Evolutionary conservation across 2,888 invertebrate species (phyloP).

Genomic region (Aphodius granarius): DNA sequence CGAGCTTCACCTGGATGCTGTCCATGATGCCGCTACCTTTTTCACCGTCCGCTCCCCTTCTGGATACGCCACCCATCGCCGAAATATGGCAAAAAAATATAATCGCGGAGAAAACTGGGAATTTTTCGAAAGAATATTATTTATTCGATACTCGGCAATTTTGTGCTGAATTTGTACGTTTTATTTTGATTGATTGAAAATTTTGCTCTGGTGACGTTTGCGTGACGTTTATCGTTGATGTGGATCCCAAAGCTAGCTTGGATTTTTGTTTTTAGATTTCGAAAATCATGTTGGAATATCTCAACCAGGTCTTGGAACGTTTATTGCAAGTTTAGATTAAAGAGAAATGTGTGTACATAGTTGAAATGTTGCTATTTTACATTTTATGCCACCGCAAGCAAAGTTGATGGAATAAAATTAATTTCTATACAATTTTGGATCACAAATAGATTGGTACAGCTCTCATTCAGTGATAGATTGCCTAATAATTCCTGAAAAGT

Average conservation of each 20-base stretch:
- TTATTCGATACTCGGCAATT: neutral
- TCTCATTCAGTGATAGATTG: too few species aligned
- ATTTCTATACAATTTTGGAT: too few species aligned
- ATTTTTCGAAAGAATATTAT: too few species aligned
- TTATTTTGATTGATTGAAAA: neutral
- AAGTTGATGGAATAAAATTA: too few species aligned
- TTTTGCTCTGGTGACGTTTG: neutral
- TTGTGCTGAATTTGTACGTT: neutral
- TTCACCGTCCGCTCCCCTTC: neutral
- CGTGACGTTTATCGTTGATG: neutral
- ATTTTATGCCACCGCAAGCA: too few species aligned
- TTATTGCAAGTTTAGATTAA: too few species aligned
- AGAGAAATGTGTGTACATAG: too few species aligned
- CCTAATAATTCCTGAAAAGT: too few species aligned
- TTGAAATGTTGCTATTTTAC: too few species aligned
- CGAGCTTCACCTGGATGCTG: slow-evolving; percentile 16
- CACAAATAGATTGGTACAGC: too few species aligned
- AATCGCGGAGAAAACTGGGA: neutral
- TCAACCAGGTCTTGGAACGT: too few species aligned
- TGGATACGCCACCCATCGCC: neutral
- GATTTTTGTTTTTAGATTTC: neutral
- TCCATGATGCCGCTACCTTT: slow-evolving; percentile 1
- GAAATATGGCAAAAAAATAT: neutral
- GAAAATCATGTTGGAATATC: too few species aligned
- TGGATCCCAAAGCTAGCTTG: neutral